Conservation (phyloP, 2,113 vertebrate genomes). For the Halcyon senegalensis region DNA sequence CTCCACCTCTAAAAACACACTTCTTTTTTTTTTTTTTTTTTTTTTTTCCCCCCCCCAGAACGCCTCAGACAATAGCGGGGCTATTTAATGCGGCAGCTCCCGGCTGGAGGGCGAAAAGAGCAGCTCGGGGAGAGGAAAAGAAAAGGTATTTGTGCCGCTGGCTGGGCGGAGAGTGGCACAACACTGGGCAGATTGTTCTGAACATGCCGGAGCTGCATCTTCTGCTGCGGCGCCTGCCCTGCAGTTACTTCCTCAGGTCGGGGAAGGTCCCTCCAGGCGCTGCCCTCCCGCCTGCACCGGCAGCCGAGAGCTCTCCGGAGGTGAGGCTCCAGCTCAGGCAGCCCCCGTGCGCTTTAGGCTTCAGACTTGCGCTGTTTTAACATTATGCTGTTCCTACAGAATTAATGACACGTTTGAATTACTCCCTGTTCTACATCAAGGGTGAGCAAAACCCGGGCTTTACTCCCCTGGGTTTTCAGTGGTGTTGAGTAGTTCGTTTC, state of each 20-base stretch:
- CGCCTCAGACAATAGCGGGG: neutral
- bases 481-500: neutral
- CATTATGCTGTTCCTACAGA: neutral
- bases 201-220: neutral
- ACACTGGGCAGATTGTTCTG: neutral
- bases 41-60: neutral
- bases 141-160: neutral
- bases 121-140: neutral
- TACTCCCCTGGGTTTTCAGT: neutral
- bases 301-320: neutral
- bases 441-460: neutral
- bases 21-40: neutral
- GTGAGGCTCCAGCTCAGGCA: neutral
- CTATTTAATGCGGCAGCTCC: neutral
- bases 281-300: neutral
- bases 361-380: neutral
- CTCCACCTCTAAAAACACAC: neutral
- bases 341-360: rapidly evolving
- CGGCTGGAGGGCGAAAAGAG: neutral
- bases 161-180: neutral
- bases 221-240: neutral
- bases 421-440: neutral
- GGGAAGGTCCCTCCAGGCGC: neutral
- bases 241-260: neutral
- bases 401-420: neutral